Conservation (phyloP, 2,113 vertebrate genomes). For the Thinocorus orbignyianus region DNA sequence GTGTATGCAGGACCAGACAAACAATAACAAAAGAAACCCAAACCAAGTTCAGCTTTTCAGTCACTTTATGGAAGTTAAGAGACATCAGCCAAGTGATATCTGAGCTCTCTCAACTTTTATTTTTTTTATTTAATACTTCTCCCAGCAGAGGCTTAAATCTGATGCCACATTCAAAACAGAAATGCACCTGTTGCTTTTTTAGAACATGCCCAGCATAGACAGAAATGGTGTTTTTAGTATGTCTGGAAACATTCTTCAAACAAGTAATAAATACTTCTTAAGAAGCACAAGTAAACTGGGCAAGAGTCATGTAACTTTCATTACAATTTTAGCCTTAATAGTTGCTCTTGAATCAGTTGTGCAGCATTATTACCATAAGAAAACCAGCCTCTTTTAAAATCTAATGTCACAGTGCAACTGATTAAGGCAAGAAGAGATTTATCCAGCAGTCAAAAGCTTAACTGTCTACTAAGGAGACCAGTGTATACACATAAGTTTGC, state of each 20-base stretch:
- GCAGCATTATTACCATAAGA: not conserved
- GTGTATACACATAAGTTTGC: not conserved
- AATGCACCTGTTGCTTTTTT: not conserved
- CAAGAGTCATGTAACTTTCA: not conserved
- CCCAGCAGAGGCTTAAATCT: not conserved
- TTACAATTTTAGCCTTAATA: not conserved
- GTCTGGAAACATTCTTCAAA: constrained; percentile 14
- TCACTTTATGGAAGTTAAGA: not conserved
- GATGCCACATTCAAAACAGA: not conserved
- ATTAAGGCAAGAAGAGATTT: not conserved
- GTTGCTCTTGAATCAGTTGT: not conserved
- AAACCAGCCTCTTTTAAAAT: not conserved
- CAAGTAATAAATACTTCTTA: not conserved
- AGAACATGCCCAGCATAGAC: not conserved
- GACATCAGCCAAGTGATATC: not conserved
- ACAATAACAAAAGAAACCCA: not conserved
- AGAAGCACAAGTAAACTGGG: not conserved
- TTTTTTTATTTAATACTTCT: not conserved
- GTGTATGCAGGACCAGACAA: not conserved
- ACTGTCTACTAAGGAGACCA: not conserved
- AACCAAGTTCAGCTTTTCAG: not conserved
- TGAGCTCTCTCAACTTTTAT: not conserved
- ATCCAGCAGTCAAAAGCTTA: not conserved
- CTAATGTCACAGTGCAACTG: not conserved
- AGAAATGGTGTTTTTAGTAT: not conserved